Percentiles rank a stretch among this genome's conserved stretches.
Evolutionary conservation across 2,797 vertebrate genomes (phyloP).

Genomic region (Orientallactaga sibirica): DNA sequence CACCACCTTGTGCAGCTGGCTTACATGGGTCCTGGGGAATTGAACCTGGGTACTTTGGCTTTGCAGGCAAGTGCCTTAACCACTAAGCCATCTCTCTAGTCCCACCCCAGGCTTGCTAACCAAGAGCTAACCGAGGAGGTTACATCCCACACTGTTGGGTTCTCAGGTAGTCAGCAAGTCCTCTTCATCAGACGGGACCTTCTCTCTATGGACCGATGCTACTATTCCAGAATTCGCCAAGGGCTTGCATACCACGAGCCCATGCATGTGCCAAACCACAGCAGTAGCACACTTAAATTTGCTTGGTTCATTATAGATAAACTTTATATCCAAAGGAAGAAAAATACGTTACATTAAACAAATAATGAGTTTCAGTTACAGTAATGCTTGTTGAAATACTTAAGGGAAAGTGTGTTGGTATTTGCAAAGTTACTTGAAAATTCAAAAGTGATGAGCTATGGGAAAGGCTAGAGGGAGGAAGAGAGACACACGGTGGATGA

Average conservation of each 20-base stretch:
- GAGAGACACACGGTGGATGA: not conserved
- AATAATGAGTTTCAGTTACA: constrained; percentile 20
- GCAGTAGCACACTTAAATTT: not conserved
- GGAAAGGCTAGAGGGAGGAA: not conserved
- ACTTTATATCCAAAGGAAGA: constrained; percentile 27
- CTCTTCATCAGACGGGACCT: not conserved
- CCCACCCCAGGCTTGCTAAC: not conserved
- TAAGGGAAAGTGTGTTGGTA: not conserved
- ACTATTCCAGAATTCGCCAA: not conserved
- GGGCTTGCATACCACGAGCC: not conserved
- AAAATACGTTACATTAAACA: not conserved
- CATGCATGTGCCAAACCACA: not conserved
- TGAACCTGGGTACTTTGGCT: too few species aligned
- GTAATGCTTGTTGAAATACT: not conserved
- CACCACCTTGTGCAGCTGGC: too few species aligned
- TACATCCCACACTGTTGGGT: not conserved
- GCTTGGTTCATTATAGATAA: constrained; percentile 5
- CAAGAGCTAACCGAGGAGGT: not conserved
- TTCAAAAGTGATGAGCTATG: not conserved
- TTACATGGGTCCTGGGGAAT: too few species aligned
- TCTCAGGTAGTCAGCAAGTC: not conserved
- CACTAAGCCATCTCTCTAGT: too few species aligned
- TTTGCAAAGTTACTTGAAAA: constrained; percentile 49
- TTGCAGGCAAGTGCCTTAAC: too few species aligned
- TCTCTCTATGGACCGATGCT: not conserved